Evolutionary conservation across 1,140 invertebrate species (phyloP), one percentile per base, ranked within the genome.

Genomic region (Radopholus similis): DNA sequence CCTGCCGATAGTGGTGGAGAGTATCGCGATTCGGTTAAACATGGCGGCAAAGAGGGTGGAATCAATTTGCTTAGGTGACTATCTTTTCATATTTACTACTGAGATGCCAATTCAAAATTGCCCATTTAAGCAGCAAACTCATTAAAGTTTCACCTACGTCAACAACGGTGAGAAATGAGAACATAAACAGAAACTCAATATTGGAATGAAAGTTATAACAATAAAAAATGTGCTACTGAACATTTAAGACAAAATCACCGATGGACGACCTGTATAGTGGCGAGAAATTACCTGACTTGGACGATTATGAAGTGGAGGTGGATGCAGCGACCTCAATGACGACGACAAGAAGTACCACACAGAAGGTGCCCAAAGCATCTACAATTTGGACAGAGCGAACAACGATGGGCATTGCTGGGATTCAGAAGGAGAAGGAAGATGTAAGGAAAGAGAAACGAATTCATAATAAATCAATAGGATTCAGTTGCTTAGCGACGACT

Each of bases 401-500:
- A 64, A 57, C 30, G 57, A 51, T 26, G 23, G 47, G 47, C n/a
- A 18, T 2, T 2, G 38, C 9, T 64, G 59, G 4, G 1, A 28
- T 55, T 18, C 51, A 34, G 4, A 63, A 40, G 26, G 57, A 64
- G 37, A 26, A 53, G 26, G 5, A 70, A 6, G 37, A 6, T 73
- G 11, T 67, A 76, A 21, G 72, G 66, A 11, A 35, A n/a, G 35
- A 73, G 59, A 42, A 71, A 64, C 4, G 56, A 73, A 49, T 59
- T 73, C 23, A 66, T 34, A 28, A 30, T 63, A 18, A 44, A 1
- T 35, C 38, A 15, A 18, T 21, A 13, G 15, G 38, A 26, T 73
- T 18, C 40, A 74, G 72, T 38, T 77, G 21, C 34, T 74, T 28
- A 68, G 53, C 9, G 44, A 71, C n/a, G 73, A 75, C 64, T 75